These are phyloP conservation scores for Pseudopodoces humilis DNA, from an alignment of 2,113 vertebrate genomes.

Conservation along the genomic window DNA sequence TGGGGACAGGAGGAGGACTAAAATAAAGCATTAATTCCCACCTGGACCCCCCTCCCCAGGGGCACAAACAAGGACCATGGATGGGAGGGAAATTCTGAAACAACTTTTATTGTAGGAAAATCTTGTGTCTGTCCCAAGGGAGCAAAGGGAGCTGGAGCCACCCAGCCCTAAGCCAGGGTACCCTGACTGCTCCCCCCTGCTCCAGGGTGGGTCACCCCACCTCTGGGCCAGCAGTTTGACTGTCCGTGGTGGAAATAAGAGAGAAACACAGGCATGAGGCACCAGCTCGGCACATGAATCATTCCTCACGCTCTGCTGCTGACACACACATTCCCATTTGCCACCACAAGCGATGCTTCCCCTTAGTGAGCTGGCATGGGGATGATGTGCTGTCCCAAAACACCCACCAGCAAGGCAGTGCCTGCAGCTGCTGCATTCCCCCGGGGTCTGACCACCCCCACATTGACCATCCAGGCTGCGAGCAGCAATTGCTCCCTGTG, in stretches of 20 bases:
- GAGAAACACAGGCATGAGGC: not conserved
- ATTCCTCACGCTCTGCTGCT: not conserved
- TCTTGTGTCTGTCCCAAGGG: not conserved
- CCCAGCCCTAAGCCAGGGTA: not conserved
- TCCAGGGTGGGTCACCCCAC: not conserved
- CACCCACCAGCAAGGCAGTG: not conserved
- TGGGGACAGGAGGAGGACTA: not conserved
- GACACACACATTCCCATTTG: not conserved
- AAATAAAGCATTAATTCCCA: not conserved
- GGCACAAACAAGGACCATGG: accelerated
- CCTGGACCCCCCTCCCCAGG: not conserved
- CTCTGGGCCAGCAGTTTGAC: not conserved
- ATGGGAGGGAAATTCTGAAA: not conserved
- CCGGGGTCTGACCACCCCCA: accelerated
- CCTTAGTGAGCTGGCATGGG: not conserved
- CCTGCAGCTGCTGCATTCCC: accelerated
- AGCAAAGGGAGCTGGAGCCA: not conserved
- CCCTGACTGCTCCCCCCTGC: not conserved
- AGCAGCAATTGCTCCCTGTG: not conserved
- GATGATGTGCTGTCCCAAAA: not conserved
- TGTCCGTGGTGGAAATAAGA: not conserved
- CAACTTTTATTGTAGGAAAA: not conserved
- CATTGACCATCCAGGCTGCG: not conserved
- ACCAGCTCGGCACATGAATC: conserved; percentile 12
- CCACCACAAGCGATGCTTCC: not conserved